Percentiles rank a stretch among this genome's conserved stretches.
Evolutionary conservation across 2,113 vertebrate genomes (phyloP).

Genomic region (Prunella fulvescens): DNA sequence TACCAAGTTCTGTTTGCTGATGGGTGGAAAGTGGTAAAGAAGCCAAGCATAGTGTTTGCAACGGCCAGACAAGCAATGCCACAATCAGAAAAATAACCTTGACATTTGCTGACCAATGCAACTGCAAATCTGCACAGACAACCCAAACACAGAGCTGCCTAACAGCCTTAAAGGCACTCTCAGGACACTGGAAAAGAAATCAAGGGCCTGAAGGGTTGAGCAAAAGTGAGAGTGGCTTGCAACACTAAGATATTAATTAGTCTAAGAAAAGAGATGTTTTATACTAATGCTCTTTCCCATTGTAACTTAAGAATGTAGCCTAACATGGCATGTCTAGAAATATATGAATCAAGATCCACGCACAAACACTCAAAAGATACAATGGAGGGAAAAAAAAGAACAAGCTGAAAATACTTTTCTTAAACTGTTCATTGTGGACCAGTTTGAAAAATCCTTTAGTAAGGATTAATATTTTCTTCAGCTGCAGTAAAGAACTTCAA

Average conservation of each 20-base stretch:
- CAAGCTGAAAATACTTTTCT: neutral
- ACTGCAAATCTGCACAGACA: neutral
- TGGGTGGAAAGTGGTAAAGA: neutral
- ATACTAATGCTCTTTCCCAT: neutral
- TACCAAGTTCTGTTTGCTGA: neutral
- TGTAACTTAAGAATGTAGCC: neutral
- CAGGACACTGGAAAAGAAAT: neutral
- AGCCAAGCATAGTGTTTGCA: neutral
- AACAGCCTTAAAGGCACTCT: neutral
- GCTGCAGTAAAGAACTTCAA: neutral
- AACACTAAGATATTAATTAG: neutral
- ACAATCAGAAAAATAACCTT: neutral
- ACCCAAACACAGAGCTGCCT: neutral
- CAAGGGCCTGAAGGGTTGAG: neutral
- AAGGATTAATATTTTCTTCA: neutral
- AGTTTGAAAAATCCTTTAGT: neutral
- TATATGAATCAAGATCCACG: neutral
- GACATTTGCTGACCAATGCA: neutral
- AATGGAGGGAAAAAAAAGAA: neutral
- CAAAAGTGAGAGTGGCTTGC: neutral
- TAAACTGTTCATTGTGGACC: neutral
- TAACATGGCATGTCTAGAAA: neutral
- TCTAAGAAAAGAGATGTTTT: neutral
- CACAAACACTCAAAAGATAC: neutral
- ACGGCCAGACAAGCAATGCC: neutral